Percentiles rank a stretch among this genome's conserved stretches.
These are phyloP conservation scores for Ptychadena robeensis DNA, from an alignment of 2,797 vertebrate species.

Conservation along the genomic window DNA sequence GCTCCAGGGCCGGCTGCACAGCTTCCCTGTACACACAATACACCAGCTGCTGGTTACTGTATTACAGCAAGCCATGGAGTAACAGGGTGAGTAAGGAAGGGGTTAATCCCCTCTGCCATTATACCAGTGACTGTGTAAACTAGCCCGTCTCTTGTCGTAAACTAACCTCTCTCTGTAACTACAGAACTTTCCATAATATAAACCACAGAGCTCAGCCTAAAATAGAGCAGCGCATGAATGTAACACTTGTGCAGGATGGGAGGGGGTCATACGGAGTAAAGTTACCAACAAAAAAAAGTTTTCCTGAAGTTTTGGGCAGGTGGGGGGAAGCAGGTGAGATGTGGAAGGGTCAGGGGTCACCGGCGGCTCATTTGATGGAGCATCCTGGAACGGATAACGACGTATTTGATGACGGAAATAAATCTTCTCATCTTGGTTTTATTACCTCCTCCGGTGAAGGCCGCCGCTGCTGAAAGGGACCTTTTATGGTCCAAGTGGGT, in stretches of 20 bases:
- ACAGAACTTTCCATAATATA: neutral
- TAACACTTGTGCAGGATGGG: neutral
- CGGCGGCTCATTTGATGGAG: neutral
- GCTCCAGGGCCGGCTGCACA: neutral
- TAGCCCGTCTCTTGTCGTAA: too few relatives aligned
- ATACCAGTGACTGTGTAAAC: too few relatives aligned
- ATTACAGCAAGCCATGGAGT: slow-evolving; percentile 21
- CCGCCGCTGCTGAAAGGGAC: too few relatives aligned
- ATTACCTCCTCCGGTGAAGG: too few relatives aligned
- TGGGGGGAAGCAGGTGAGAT: slow-evolving; percentile 19
- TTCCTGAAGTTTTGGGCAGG: neutral
- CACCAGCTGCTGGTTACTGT: slow-evolving; percentile 10
- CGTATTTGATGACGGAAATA: too few relatives aligned
- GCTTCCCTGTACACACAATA: slow-evolving; percentile 6
- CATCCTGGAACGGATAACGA: too few relatives aligned
- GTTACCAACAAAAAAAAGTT: neutral
- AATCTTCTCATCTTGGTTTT: too few relatives aligned
- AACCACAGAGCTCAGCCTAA: neutral
- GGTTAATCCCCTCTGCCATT: too few relatives aligned
- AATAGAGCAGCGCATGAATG: neutral
- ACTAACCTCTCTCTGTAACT: too few relatives aligned
- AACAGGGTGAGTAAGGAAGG: slow-evolving; percentile 12
- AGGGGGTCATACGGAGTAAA: neutral
- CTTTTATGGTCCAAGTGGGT: neutral
- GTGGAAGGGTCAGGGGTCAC: neutral